Evolutionary conservation across 2,888 invertebrate species (phyloP).

Genomic region (Unio pictorum): DNA sequence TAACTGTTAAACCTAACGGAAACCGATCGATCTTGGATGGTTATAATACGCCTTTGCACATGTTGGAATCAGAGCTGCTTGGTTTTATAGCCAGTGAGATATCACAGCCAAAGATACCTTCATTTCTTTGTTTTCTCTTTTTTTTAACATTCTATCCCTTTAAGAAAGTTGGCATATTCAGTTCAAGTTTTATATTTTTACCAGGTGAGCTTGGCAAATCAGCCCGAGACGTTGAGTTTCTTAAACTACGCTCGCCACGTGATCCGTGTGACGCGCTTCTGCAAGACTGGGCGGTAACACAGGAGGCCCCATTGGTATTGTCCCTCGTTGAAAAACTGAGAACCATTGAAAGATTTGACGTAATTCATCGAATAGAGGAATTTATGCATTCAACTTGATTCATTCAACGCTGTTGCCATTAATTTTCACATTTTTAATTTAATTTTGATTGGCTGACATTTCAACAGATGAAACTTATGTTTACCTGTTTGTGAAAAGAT

Average conservation of each 20-base stretch:
- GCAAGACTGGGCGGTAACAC: conserved; percentile 29
- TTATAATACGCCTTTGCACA: too few relatives aligned
- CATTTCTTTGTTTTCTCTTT: not conserved
- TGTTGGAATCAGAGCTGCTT: too few relatives aligned
- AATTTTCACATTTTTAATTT: too few relatives aligned
- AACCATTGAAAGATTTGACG: conserved; percentile 31
- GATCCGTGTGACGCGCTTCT: conserved; percentile 40
- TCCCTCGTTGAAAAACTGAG: conserved; percentile 18
- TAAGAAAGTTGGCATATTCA: not conserved
- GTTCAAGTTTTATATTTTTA: not conserved
- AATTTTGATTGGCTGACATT: too few relatives aligned
- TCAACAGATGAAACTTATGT: too few relatives aligned
- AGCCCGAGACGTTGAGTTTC: conserved; percentile 20
- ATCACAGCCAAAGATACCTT: not conserved
- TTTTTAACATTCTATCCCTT: not conserved
- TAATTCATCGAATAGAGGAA: conserved; percentile 26
- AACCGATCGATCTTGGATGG: too few relatives aligned
- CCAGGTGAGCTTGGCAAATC: conserved; percentile 30
- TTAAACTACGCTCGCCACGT: conserved; percentile 23
- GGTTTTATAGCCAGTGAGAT: too few relatives aligned
- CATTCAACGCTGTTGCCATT: too few relatives aligned
- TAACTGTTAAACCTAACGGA: too few relatives aligned
- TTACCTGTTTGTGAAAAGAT: too few relatives aligned
- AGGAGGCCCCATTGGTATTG: conserved; percentile 18
- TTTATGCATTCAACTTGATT: conserved; percentile 3